Conservation (phyloP, 2,113 vertebrate genomes). For the Leptobrachium ailaonicum region DNA sequence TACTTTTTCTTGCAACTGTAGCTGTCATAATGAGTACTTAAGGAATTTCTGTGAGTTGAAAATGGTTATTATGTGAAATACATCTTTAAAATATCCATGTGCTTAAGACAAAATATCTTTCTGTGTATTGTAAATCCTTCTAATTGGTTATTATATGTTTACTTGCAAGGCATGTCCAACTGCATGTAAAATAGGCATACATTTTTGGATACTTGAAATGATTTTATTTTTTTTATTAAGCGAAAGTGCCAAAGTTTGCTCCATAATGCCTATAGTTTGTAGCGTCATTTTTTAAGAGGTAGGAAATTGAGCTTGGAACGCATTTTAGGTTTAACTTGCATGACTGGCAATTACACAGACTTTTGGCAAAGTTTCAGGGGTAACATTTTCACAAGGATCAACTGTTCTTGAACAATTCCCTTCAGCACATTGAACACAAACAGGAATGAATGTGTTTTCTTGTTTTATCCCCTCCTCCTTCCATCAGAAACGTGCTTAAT, state of each 20-base stretch:
- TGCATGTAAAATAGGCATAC: not conserved
- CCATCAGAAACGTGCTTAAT: constrained; percentile 43
- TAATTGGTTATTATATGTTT: too few species aligned
- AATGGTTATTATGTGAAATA: too few species aligned
- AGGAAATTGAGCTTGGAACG: constrained; percentile 40
- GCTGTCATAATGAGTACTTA: too few species aligned
- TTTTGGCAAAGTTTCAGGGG: constrained; percentile 39
- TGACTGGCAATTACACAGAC: constrained; percentile 35
- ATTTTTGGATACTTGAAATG: not conserved
- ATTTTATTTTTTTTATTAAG: not conserved
- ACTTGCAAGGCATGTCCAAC: not conserved
- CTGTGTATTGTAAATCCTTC: too few species aligned
- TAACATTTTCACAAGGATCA: constrained; percentile 42
- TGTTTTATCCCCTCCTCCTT: constrained; percentile 45
- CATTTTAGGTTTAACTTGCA: constrained; percentile 27
- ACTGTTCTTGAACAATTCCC: constrained; percentile 46
- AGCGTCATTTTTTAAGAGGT: constrained; percentile 22
- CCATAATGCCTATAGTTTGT: constrained; percentile 12
- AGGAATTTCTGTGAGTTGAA: too few species aligned
- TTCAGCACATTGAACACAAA: not conserved
- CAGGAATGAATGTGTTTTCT: constrained; percentile 40
- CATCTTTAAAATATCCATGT: too few species aligned
- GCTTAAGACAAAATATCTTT: too few species aligned
- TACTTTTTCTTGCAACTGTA: too few species aligned
- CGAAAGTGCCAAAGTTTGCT: not conserved